Conservation (phyloP, 1,140 invertebrate species). For the Ridgeia piscesae region DNA sequence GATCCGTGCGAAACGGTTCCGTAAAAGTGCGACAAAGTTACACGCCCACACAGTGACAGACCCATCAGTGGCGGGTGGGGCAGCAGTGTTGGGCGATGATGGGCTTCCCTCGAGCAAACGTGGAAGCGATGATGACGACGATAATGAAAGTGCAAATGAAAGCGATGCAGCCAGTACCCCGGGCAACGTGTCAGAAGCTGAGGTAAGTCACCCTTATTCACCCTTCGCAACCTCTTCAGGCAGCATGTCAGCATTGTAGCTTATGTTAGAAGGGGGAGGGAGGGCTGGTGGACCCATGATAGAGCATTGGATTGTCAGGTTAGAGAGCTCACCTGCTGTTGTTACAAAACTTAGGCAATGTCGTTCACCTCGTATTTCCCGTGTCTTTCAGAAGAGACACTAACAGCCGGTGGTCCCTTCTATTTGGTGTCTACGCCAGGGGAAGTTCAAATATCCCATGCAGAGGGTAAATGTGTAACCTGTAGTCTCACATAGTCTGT, state of each 20-base stretch:
- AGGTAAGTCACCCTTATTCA: background rate
- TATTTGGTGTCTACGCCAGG: too few species aligned
- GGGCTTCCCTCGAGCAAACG: conserved; percentile 4
- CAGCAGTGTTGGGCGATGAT: conserved; percentile 41
- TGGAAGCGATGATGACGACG: conserved; percentile 28
- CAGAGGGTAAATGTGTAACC: too few species aligned
- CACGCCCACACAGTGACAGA: background rate
- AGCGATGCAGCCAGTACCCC: background rate
- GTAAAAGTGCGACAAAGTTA: conserved; percentile 11
- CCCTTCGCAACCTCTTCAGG: background rate
- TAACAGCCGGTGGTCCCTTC: too few species aligned
- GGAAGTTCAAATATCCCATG: too few species aligned
- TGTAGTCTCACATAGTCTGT: too few species aligned
- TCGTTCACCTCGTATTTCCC: too few species aligned
- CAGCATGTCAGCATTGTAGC: background rate
- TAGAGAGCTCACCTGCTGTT: too few species aligned
- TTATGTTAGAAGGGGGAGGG: too few species aligned
- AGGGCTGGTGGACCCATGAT: too few species aligned
- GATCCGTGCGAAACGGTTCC: conserved; percentile 71
- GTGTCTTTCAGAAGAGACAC: too few species aligned
- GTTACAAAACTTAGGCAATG: too few species aligned
- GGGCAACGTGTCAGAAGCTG: background rate
- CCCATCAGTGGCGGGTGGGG: background rate
- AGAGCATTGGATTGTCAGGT: too few species aligned
- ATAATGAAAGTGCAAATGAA: conserved; percentile 31